Conservation (phyloP, 1,140 invertebrate genomes). For the Lepidotrigona ventralis region DNA sequence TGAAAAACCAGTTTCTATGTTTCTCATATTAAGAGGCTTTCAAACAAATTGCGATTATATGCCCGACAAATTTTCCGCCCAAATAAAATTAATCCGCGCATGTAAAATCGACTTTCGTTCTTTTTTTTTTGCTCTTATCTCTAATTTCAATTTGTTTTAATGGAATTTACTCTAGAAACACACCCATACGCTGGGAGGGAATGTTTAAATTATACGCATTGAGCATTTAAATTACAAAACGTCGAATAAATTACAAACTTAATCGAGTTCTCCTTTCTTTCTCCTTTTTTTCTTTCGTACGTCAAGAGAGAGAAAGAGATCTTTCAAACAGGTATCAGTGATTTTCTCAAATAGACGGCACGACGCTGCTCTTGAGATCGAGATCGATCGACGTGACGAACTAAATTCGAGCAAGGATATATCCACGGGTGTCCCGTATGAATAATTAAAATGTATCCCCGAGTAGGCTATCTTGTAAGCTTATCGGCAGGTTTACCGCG, state of each 20-base stretch:
- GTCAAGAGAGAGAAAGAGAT: background rate
- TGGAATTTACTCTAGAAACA: background rate
- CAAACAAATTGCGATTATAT: background rate
- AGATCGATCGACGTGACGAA: constrained; percentile 44
- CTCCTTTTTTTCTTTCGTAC: background rate
- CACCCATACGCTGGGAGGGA: background rate
- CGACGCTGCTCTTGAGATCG: constrained; percentile 8
- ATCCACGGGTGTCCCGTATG: constrained; percentile 45
- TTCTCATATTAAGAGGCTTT: constrained; percentile 1
- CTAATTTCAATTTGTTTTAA: constrained; percentile 12
- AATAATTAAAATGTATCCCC: constrained; percentile 48
- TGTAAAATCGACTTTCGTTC: background rate
- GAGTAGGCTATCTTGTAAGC: constrained; percentile 38
- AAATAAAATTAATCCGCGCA: background rate
- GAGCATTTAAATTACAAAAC: constrained; percentile 40
- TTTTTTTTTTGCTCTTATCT: background rate
- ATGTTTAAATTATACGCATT: constrained; percentile 17
- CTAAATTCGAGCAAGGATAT: constrained; percentile 45
- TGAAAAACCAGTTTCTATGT: background rate
- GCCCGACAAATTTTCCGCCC: background rate
- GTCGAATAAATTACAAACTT: constrained; percentile 35
- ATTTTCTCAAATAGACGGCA: constrained; percentile 40
- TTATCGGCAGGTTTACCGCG: constrained; percentile 22
- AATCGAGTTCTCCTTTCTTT: background rate
- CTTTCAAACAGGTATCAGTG: constrained; percentile 17